A percentile compares a stretch with the other conserved stretches of the same genome.
Conservation (phyloP, 2,113 vertebrate genomes). For the Menura novaehollandiae region DNA sequence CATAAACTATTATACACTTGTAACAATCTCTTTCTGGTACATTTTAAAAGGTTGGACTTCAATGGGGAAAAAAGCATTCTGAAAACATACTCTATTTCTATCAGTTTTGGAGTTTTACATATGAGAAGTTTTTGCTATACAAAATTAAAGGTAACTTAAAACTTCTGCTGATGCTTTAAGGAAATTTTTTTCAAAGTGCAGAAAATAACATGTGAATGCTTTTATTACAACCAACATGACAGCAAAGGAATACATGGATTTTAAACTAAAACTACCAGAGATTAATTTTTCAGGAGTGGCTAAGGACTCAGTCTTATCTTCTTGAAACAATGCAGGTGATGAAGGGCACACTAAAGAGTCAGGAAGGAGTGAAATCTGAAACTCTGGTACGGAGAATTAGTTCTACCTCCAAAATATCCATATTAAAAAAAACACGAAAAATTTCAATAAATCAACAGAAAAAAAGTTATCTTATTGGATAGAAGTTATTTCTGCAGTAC, state of each 20-base stretch:
- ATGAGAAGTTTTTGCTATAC: background rate
- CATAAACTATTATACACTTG: background rate
- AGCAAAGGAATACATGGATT: background rate
- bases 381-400: background rate
- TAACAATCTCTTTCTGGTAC: background rate
- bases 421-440: background rate
- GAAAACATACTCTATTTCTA: background rate
- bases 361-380: background rate
- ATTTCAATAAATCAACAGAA: background rate
- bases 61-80: background rate
- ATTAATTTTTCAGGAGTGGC: background rate
- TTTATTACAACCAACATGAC: background rate
- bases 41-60: background rate
- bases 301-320: background rate
- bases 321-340: background rate
- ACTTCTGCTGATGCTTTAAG: background rate
- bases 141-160: background rate
- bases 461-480: background rate
- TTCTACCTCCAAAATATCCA: background rate
- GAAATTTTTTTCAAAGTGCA: background rate
- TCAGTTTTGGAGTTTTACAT: background rate
- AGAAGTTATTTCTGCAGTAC: constrained; percentile 64
- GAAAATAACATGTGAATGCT: background rate
- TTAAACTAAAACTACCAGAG: background rate
- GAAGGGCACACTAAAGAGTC: background rate